These are phyloP conservation scores for Coelopa frigida DNA, from an alignment of 1,140 invertebrate species.

Conservation along the genomic window DNA sequence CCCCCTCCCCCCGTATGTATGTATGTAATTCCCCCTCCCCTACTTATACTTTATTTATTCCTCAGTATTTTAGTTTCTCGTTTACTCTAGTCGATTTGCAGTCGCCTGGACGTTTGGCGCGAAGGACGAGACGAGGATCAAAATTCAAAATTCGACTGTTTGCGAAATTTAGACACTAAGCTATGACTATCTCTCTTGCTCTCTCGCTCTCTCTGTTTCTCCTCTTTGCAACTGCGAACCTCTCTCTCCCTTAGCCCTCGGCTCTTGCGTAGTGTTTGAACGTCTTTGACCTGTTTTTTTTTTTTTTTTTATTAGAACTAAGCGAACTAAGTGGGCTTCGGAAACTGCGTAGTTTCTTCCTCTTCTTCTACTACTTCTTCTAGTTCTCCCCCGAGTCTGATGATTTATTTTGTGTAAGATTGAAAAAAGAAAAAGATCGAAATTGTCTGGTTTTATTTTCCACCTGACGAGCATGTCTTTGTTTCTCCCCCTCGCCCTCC, in stretches of 20 bases:
- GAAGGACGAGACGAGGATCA: no score
- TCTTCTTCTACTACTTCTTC: no score
- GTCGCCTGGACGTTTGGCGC: no score
- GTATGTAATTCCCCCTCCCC: background rate
- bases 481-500: background rate
- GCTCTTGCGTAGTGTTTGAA: background rate
- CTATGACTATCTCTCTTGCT: no score
- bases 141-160: no score
- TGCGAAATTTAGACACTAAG: no score
- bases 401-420: no score
- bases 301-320: no score
- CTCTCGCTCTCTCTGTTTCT: constrained; percentile 2
- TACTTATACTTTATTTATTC: background rate
- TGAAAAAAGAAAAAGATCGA: no score
- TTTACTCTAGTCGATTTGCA: background rate
- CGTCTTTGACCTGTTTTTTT: background rate
- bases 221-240: constrained; percentile 11
- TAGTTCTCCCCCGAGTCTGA: no score
- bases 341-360: no score
- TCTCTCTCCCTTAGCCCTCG: background rate
- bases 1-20: background rate
- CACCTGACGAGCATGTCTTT: constrained; percentile 17
- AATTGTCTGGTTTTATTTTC: constrained; percentile 43
- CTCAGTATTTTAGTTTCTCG: background rate
- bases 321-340: no score